A percentile compares a stretch with the other conserved stretches of the same genome.
phyloP scores from a whole-genome alignment of 2,797 vertebrate species.

The Petrocephalus sullivani region DNA sequence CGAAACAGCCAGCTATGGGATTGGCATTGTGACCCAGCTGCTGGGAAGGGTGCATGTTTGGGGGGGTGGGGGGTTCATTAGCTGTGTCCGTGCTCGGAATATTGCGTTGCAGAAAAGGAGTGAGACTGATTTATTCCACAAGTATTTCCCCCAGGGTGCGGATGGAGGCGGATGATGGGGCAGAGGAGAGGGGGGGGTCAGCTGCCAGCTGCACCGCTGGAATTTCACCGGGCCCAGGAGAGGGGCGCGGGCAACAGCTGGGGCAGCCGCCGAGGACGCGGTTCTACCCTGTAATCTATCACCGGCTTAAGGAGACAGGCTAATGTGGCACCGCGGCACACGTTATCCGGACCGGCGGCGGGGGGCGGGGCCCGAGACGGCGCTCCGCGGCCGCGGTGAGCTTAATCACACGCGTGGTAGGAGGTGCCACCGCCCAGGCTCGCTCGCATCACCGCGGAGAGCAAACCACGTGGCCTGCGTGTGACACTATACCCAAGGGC shows the following conservation, averaged over 20 bases:
- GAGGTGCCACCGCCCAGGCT: neutral
- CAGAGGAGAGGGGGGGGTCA: neutral
- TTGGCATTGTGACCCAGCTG: slow-evolving; percentile 16
- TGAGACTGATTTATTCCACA: slow-evolving; percentile 28
- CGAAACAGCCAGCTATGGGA: neutral
- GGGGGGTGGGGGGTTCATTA: slow-evolving; percentile 27
- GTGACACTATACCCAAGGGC: neutral
- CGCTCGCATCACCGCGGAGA: neutral
- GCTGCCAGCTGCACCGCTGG: neutral
- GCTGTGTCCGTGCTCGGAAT: slow-evolving; percentile 9
- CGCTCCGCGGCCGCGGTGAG: neutral
- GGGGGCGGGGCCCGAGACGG: neutral
- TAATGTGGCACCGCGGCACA: neutral
- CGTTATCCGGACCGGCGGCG: neutral
- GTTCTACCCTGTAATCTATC: neutral
- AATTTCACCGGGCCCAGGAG: slow-evolving; percentile 12
- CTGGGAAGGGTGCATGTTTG: neutral
- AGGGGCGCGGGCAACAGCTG: neutral
- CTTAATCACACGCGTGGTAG: neutral
- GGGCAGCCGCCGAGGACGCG: neutral
- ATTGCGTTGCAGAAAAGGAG: slow-evolving; percentile 5
- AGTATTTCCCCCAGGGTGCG: slow-evolving; percentile 23
- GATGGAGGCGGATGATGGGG: neutral
- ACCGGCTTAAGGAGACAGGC: neutral
- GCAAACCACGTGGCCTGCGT: neutral